Evolutionary conservation across 2,113 vertebrate species (phyloP), one percentile per base, ranked within the genome.

Genomic region (Tor tambroides): DNA sequence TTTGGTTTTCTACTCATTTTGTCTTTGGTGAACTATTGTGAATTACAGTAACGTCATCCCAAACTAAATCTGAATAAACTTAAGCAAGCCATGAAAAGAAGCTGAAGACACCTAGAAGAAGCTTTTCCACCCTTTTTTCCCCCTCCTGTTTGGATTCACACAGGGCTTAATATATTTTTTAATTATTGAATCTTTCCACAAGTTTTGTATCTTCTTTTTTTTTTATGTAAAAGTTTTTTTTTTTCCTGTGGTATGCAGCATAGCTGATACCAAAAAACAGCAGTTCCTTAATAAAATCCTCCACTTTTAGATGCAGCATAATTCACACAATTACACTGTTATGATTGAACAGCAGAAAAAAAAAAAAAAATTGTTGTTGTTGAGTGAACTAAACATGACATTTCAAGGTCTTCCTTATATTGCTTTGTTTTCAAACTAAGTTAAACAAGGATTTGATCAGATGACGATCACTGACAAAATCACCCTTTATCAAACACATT

Each of bases 11-110:
- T 84, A 38, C 38, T 72, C n/a, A 54, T 56, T 59, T 59, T 83
- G 41, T 86, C 63, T 76, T 26, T 43, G 26, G 41, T 83, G 38
- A 23, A 74, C 61, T 77, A 43, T 41, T n/a, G 49, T 59, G 77
- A 32, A 46, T 61, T 28, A 41, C n/a, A 14, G 30, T 21, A 8
- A 30, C 10, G 17, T 59, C n/a, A 61, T 77, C 26, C 78, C 14
- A 79, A n/a, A 88, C 38, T 54, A 69, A 61, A 72, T 71, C 71
- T 43, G 23, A 83, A 79, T 67, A 56, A 86, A 49, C 26, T 41
- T 65, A 30, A 85, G 41, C 38, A 51, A 71, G 80, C 63, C 21
- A 30, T 2, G 69, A 84, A 87, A 43, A 8, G n/a, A 77, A 65
- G 56, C 12, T 19, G 75, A 74, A 41, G 67, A 84, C 49, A 6